Conservation (phyloP, 1,140 invertebrate genomes). For the Chrysopa pallens region DNA sequence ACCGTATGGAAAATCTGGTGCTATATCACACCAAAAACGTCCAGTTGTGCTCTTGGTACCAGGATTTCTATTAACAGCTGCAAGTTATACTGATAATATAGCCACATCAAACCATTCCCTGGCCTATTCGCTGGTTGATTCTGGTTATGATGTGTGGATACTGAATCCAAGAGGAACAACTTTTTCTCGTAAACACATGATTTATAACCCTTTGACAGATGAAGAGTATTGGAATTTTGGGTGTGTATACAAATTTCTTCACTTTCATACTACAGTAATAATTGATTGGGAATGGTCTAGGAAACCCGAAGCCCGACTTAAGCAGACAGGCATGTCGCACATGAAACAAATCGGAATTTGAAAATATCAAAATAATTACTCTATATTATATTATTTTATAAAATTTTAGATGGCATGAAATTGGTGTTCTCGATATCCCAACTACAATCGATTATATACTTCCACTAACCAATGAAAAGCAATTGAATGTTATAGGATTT, state of each 20-base stretch:
- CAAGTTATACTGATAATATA: too few species aligned
- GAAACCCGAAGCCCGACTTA: too few species aligned
- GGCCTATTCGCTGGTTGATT: slow-evolving; percentile 24
- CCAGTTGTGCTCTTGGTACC: too few species aligned
- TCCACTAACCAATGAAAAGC: slow-evolving; percentile 25
- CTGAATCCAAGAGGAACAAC: slow-evolving; percentile 48
- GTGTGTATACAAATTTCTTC: slow-evolving; percentile 5
- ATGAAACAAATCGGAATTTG: too few species aligned
- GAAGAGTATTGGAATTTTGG: slow-evolving; percentile 30
- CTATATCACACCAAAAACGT: too few species aligned
- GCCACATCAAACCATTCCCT: too few species aligned
- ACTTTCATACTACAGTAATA: too few species aligned
- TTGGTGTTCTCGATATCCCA: slow-evolving; percentile 48
- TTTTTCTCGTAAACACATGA: slow-evolving; percentile 32
- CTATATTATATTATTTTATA: too few species aligned
- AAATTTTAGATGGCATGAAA: slow-evolving; percentile 43
- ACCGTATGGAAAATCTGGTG: slow-evolving; percentile 14
- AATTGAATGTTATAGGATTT: slow-evolving; percentile 45
- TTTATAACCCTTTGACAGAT: slow-evolving; percentile 21
- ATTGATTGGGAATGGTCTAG: too few species aligned
- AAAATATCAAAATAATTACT: too few species aligned
- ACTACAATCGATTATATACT: slow-evolving; percentile 49
- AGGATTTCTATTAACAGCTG: too few species aligned
- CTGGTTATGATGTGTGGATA: slow-evolving; percentile 58
- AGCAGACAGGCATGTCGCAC: too few species aligned